phyloP scores from a whole-genome alignment of 2,888 invertebrate genomes.

The Mimumesa dahlbomi region DNA sequence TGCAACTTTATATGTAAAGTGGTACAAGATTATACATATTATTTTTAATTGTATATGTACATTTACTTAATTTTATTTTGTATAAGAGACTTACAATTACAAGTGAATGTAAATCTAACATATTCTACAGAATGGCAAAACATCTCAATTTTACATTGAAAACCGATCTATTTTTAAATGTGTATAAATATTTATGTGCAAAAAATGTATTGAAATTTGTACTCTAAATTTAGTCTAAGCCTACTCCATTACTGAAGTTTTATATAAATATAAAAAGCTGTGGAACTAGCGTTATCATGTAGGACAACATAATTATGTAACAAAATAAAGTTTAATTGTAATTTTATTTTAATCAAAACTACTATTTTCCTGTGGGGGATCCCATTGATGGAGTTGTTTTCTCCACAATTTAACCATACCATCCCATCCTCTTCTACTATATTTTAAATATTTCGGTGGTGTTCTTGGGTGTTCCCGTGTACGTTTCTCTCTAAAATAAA shows the following conservation, averaged over 20 bases:
- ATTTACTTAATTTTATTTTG: slow-evolving; percentile 1
- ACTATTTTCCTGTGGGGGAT: slow-evolving; percentile 80
- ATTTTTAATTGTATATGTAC: slow-evolving; percentile 3
- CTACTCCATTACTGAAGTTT: slow-evolving; percentile 6
- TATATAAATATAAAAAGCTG: slow-evolving; percentile 34
- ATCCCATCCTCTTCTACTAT: slow-evolving; percentile 96
- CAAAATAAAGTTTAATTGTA: slow-evolving; percentile 22
- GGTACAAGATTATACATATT: slow-evolving; percentile 5
- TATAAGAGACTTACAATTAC: neutral
- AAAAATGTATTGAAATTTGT: slow-evolving; percentile 23
- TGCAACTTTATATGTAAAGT: slow-evolving; percentile 8
- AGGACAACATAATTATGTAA: slow-evolving; percentile 12
- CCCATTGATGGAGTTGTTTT: slow-evolving; percentile 90
- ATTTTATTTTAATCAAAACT: slow-evolving; percentile 29
- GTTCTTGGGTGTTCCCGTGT: slow-evolving; percentile 91
- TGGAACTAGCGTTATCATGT: neutral
- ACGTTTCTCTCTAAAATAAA: slow-evolving; percentile 83
- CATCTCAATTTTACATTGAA: slow-evolving; percentile 6
- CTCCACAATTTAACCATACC: slow-evolving; percentile 93
- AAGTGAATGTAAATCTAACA: neutral
- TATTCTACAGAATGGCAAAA: neutral
- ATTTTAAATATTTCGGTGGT: slow-evolving; percentile 92
- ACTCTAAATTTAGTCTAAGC: slow-evolving; percentile 20
- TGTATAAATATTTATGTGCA: slow-evolving; percentile 16
- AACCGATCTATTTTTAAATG: neutral